Conservation (phyloP, 2,113 vertebrate genomes). For the Notothenia rossii region DNA sequence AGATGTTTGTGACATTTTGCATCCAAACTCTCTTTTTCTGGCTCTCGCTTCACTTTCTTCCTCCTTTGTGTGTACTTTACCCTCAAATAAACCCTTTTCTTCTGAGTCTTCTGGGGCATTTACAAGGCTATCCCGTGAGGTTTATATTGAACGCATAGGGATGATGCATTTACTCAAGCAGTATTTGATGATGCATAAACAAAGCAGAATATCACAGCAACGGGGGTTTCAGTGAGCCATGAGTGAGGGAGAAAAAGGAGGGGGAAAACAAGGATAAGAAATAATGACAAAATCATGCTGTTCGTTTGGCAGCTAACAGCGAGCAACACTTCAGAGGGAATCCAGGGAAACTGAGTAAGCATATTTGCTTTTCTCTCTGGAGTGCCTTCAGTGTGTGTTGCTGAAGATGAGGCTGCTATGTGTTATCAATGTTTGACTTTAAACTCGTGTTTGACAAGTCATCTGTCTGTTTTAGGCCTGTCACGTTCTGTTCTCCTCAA, state of each 20-base stretch:
- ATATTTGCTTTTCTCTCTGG: conserved; percentile 55
- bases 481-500: not conserved
- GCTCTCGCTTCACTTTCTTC: conserved; percentile 39
- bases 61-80: conserved; percentile 29
- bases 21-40: conserved; percentile 55
- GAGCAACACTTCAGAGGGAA: conserved; percentile 57
- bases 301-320: conserved; percentile 58
- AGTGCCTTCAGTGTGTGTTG: conserved; percentile 24
- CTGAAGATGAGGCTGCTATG: conserved; percentile 28
- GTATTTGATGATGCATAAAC: conserved; percentile 68
- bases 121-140: conserved; percentile 49
- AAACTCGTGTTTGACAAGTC: conserved; percentile 9
- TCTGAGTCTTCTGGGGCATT: conserved; percentile 62
- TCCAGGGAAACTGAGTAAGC: conserved; percentile 63
- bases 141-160: conserved; percentile 32
- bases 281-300: conserved; percentile 70
- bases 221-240: conserved; percentile 20
- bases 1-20: conserved; percentile 73
- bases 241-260: not conserved
- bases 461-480: conserved; percentile 14
- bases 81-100: conserved; percentile 46
- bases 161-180: conserved; percentile 55
- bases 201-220: conserved; percentile 63
- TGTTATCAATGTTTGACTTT: conserved; percentile 14
- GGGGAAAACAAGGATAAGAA: conserved; percentile 47